Percentiles rank a stretch among this genome's conserved stretches.
phyloP scores from a whole-genome alignment of 2,888 invertebrate species.

The Laothoe populi region DNA sequence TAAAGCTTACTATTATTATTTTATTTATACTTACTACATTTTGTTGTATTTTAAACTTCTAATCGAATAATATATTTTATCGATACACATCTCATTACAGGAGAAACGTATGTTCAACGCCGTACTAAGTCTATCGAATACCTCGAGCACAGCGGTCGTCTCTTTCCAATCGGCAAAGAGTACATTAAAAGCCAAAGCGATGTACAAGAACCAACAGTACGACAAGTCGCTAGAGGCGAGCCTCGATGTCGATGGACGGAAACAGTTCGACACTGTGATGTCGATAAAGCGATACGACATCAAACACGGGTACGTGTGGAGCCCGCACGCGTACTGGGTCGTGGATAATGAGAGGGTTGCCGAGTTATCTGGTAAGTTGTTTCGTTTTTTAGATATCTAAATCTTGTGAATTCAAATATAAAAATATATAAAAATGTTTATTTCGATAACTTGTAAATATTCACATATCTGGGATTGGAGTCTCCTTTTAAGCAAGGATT shows the following conservation, averaged over 20 bases:
- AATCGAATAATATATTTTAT: no score
- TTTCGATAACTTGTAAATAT: no score
- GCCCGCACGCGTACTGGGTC: constrained; percentile 88
- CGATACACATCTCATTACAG: constrained; percentile 45
- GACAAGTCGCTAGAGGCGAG: constrained; percentile 89
- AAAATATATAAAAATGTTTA: no score
- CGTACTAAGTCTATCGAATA: constrained; percentile 63
- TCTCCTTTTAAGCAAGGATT: no score
- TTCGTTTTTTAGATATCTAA: no score
- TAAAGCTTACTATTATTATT: no score
- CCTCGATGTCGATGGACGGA: constrained; percentile 89
- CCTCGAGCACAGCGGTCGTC: constrained; percentile 78
- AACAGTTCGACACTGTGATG: constrained; percentile 87
- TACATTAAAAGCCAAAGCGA: constrained; percentile 88
- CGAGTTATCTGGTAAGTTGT: constrained; percentile 86
- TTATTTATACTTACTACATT: no score
- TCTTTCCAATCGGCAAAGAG: constrained; percentile 88
- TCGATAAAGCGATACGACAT: constrained; percentile 85
- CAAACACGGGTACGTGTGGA: constrained; percentile 88
- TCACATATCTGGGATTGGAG: no score
- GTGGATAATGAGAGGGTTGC: constrained; percentile 90
- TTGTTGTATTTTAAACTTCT: no score
- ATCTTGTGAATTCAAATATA: no score
- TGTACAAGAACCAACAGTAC: constrained; percentile 88
- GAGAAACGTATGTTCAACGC: constrained; percentile 81